Evolutionary conservation across 2,113 vertebrate genomes (phyloP).

Genomic region (Scortum barcoo): DNA sequence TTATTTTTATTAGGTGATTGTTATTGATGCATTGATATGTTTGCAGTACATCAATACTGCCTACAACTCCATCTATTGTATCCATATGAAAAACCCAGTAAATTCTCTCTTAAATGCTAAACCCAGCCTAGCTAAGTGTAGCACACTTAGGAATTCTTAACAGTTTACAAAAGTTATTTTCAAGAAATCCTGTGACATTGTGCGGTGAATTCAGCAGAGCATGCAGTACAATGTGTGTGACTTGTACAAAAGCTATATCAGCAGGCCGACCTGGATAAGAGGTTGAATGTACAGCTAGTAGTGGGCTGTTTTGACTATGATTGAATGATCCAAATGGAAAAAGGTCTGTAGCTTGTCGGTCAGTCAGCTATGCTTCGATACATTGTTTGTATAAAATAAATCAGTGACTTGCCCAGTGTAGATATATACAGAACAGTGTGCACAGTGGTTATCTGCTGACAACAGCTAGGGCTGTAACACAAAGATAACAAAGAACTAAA

Average conservation of each 20-base stretch:
- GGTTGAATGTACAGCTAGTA: background rate
- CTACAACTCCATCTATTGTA: too few species aligned
- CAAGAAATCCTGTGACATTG: background rate
- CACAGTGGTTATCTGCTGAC: constrained; percentile 38
- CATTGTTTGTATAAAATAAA: background rate
- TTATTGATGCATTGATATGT: too few species aligned
- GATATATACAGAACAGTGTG: background rate
- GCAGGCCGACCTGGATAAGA: background rate
- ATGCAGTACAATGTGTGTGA: background rate
- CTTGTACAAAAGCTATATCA: background rate
- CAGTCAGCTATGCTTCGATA: background rate
- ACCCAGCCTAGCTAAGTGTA: background rate
- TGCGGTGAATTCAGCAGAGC: background rate
- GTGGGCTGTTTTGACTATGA: background rate
- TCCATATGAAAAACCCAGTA: too few species aligned
- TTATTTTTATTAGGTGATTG: too few species aligned
- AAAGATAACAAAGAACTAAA: constrained; percentile 1
- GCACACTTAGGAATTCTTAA: background rate
- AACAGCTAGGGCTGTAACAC: constrained; percentile 8
- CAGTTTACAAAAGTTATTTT: background rate
- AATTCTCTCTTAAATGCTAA: too few species aligned
- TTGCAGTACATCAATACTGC: too few species aligned
- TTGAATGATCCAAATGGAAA: background rate
- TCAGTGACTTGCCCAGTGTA: background rate
- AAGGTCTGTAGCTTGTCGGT: background rate